Conservation (phyloP, 2,113 vertebrate genomes). For the Semicossyphus pulcher region DNA sequence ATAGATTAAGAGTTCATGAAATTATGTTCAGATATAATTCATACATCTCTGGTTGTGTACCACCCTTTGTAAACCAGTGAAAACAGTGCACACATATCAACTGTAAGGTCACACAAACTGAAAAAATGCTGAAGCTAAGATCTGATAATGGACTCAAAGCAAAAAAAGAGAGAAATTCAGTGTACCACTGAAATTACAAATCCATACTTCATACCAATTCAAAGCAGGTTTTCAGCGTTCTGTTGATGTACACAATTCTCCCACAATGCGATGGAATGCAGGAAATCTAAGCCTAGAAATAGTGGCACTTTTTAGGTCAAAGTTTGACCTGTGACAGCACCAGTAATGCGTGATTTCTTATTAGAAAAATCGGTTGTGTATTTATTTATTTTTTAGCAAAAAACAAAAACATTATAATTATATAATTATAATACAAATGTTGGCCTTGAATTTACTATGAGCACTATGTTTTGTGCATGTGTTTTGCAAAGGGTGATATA, state of each 20-base stretch:
- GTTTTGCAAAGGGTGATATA: not conserved
- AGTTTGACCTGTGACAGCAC: too few species aligned
- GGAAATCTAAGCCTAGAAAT: too few species aligned
- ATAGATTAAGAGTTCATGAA: not conserved
- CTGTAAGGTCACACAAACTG: not conserved
- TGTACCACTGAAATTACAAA: not conserved
- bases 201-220: not conserved
- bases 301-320: not conserved
- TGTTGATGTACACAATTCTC: not conserved
- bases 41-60: not conserved
- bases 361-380: too few species aligned
- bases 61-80: not conserved
- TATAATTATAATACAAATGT: too few species aligned
- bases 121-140: not conserved
- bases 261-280: not conserved
- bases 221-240: not conserved
- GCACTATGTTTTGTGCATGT: too few species aligned
- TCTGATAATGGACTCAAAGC: not conserved
- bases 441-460: too few species aligned
- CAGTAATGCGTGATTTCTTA: too few species aligned
- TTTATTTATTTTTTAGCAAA: too few species aligned
- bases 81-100: not conserved
- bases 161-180: not conserved
- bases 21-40: not conserved
- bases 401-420: too few species aligned